These are phyloP conservation scores for Bombus pyrosoma DNA, from an alignment of 1,140 invertebrate genomes.

Conservation along the genomic window DNA sequence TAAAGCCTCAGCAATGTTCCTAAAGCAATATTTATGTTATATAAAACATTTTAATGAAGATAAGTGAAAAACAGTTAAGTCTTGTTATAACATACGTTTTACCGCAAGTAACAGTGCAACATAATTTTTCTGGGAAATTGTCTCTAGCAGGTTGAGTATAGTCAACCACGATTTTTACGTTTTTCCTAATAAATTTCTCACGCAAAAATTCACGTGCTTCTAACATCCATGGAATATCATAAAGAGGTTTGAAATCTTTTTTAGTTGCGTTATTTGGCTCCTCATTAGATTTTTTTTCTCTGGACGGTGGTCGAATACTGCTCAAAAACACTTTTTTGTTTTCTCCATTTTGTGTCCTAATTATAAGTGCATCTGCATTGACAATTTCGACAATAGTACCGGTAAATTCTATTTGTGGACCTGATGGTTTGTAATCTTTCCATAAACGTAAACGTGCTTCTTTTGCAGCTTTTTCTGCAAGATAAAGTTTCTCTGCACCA, in stretches of 20 bases:
- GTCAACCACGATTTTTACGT: slow-evolving; percentile 96
- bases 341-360: slow-evolving; percentile 90
- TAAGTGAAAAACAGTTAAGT: not conserved
- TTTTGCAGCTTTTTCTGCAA: slow-evolving; percentile 94
- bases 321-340: slow-evolving; percentile 97
- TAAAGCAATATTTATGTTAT: slow-evolving; percentile 69
- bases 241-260: slow-evolving; percentile 92
- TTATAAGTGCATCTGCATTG: slow-evolving; percentile 94
- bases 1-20: slow-evolving; percentile 97
- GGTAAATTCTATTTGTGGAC: slow-evolving; percentile 89
- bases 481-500: slow-evolving; percentile 91
- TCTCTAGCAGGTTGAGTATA: slow-evolving; percentile 97
- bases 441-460: slow-evolving; percentile 93
- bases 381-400: slow-evolving; percentile 96
- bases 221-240: slow-evolving; percentile 99
- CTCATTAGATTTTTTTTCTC: slow-evolving; percentile 85
- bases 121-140: slow-evolving; percentile 97
- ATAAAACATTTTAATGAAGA: not conserved
- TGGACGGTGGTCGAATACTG: slow-evolving; percentile 93
- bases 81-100: slow-evolving; percentile 86
- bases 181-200: slow-evolving; percentile 98
- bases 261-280: slow-evolving; percentile 85
- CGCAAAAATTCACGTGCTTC: slow-evolving; percentile 98
- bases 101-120: slow-evolving; percentile 94
- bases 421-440: slow-evolving; percentile 91